Evolutionary conservation across 2,888 invertebrate genomes (phyloP), one percentile per base, ranked within the genome.

Genomic region (Pristionchus entomophagus): DNA sequence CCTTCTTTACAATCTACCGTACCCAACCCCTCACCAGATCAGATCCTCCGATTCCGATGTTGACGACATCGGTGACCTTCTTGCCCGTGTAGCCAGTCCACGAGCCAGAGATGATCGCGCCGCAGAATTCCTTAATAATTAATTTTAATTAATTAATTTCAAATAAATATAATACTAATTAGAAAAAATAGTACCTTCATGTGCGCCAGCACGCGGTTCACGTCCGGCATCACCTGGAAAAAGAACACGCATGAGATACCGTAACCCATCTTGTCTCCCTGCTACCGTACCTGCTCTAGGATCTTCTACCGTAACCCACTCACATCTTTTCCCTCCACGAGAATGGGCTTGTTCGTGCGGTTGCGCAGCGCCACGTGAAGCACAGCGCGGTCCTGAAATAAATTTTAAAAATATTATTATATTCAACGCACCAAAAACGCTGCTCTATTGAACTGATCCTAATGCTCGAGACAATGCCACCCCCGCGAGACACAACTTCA

Each of bases 31-130:
- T 77, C 59, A 96, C 96, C 94, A 99, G 95, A 95, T 99, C 99
- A 0, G 99, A 99, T 56, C 99, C 99, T 51, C 99, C 99, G 93
- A 99, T 99, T 87, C 99, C 99, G 94, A 99, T 99, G 94, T 99
- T 99, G 87, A 99, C 96, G 59, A 99, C 97, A 95, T 99, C 98
- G 80, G 97, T 97, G 87, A 99, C 99, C 87, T 96, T 94, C 94
- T 98, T 97, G 29, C 98, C 98, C 0, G 97, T 97, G 94, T 96
- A 97, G 10, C 96, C 96, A 87, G 95, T 94, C 96, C 96, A 96
- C 65, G 94, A 91, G 65, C 6, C 95, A 77, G 93, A 94, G 86
- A 95, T 94, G 5, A 95, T 94, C 92, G 94, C 82, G 81, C 96
- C 95, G 0, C 96, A 96, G 94, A 99, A 99, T 93, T 96, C 96